Evolutionary conservation across 2,888 invertebrate genomes (phyloP), one percentile per base, ranked within the genome.

Genomic region (Heliconius aoede): DNA sequence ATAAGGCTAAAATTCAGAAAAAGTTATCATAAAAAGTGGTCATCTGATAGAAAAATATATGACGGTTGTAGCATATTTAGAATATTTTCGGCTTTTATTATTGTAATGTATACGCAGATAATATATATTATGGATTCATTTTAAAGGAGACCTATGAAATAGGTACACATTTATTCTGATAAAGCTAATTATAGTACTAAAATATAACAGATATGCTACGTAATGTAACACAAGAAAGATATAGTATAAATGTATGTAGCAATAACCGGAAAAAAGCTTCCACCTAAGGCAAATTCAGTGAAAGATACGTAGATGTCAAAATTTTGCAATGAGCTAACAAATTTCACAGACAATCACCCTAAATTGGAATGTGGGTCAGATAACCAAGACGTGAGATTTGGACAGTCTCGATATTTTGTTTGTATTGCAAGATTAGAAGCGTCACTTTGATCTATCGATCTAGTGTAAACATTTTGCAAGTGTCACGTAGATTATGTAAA

Each of bases 291-390:
- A 64, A 65, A 46, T 28, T 11, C 18, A 7, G 26, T 46, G n/a
- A 30, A 68, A 28, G 40, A 40, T 65, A 30, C 21, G n/a, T 7
- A 21, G 1, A 30, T 51, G 11, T 28, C 18, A 28, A 11, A 28
- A 1, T 26, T 30, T 5, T 55, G 30, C n/a, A 69, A 69, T 28
- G 9, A 18, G 26, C 64, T 72, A 72, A 40, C 26, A 64, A 28
- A 67, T 40, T 78, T 73, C 69, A 64, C 75, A 73, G 62, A 72
- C n/a, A n/a, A 72, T 72, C 15, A 67, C 62, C 72, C 26, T 18
- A 51, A 72, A 60, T 55, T 26, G 65, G 51, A 72, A 77, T 69
- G 68, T 62, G 30, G 75, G 78, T 60, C 64, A 78, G 73, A 73
- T 68, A 61, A 68, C 11, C 15, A 32, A 74, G 46, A 74, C n/a